A percentile compares a stretch with the other conserved stretches of the same genome.
Conservation (phyloP, 2,113 vertebrate genomes). For the Vombatus ursinus region DNA sequence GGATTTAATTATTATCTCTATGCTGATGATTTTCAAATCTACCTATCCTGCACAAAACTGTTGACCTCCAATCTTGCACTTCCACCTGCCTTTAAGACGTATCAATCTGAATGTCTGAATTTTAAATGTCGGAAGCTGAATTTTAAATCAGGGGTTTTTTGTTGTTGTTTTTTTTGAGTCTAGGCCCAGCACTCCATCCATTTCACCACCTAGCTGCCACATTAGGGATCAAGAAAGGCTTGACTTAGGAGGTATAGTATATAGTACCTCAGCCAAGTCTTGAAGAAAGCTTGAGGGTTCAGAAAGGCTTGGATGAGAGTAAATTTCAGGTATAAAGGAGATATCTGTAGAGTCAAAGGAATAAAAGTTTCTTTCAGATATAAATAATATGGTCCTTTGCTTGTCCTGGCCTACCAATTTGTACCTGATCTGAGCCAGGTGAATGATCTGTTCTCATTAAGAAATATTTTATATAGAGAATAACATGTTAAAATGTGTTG, state of each 20-base stretch:
- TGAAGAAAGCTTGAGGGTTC: not conserved
- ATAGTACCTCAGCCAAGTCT: not conserved
- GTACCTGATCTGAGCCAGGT: not conserved
- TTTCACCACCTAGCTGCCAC: not conserved
- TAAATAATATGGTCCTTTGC: not conserved
- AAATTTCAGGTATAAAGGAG: not conserved
- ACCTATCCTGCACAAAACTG: not conserved
- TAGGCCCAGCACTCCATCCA: not conserved
- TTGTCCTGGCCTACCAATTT: not conserved
- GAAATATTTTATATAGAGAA: not conserved
- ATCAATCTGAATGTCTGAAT: not conserved
- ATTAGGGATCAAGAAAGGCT: not conserved
- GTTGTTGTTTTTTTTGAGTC: not conserved
- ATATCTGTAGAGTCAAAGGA: not conserved
- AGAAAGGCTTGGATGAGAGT: not conserved
- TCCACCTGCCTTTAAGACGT: not conserved
- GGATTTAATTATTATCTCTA: not conserved
- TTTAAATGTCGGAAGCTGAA: not conserved
- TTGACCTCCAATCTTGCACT: not conserved
- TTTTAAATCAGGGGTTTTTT: not conserved
- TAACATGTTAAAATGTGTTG: not conserved
- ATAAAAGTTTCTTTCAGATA: not conserved
- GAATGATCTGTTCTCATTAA: not conserved
- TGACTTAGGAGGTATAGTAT: not conserved
- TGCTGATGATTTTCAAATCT: not conserved